Evolutionary conservation across 2,888 invertebrate species (phyloP), one percentile per base, ranked within the genome.

Genomic region (Pterostichus madidus): DNA sequence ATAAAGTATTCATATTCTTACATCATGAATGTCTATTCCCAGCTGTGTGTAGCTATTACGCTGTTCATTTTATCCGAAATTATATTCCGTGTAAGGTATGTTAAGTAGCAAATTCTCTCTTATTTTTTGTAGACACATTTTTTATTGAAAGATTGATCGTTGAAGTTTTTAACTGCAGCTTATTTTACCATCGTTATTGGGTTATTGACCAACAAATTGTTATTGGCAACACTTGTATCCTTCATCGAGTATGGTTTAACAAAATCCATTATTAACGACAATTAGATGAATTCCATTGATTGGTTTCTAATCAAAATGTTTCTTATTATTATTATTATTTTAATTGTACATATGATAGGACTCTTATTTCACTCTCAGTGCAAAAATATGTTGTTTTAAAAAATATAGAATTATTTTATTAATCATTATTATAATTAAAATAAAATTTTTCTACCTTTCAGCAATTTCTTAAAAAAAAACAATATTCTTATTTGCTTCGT

Each of bases 201-300:
- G 64, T 64, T 64, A 64, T 64, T 64, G 35, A 64, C 64, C 64
- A 64, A 64, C 64, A 64, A 64, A 64, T 64, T 64, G 64, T 64
- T 64, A 35, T 64, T 64, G 64, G 64, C 64, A 64, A 35, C 64
- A 64, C 64, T 64, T 64, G 13, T 13, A 64, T 35, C 13, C 35
- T 64, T 64, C 35, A 64, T 64, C 13, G 64, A 64, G 35, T 64
- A 64, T 64, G n/a, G 35, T 64, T 64, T 35, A 4, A 64, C 11
- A 64, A 64, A 35, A 64, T 13, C 59, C 59, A 31, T 10, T 59
- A 7, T 31, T 31, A 10, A 5, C 35, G 64, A 64, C 35, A 32
- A 13, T 6, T 39, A 35, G 13, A 64, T 64, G 6, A 64, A 64
- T 64, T 31, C n/a, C 64, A 35, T 64, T 64, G 35, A 35, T 64